Base-by-base conservation (phyloP, 2,888 invertebrate species). In the Ornithoptera alexandrae region DNA sequence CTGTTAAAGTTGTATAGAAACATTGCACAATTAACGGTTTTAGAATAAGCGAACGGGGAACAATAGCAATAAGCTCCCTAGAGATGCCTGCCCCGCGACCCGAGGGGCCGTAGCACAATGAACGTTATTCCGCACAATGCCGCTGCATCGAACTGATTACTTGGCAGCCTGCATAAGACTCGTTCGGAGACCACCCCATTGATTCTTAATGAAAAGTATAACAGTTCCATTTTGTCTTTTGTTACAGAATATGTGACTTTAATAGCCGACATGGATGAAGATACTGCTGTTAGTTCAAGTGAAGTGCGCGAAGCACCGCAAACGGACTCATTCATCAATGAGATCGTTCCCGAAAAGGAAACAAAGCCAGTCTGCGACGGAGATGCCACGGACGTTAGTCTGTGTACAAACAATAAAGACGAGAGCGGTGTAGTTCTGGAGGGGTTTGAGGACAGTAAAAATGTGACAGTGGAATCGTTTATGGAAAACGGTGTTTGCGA, bases 171-270 rank as follows among this genome's bases (percentile, higher is more conserved):
- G 71, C 65, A 72, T 69, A 71, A 71, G 70, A 70, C 71, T 67
- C 15, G 70, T 0, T 53, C n/a, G 18, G 53, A 53, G 53, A 53
- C 70, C 70, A 62, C 61, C 68, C 71, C 61, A 70, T 61, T 70
- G 67, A 57, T 62, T 74, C 68, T 65, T 74, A 71, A 68, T 69
- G 71, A 63, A 68, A 20, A 70, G 56, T 70, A 70, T 60, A 71
- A 39, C 70, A 30, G 20, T 66, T 53, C 62, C 71, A 71, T 70
- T 60, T 64, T 79, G 81, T 82, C 71, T 75, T 76, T 90, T 87
- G 85, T 91, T 91, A 72, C 91, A 92, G 92, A 92, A 86, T 85
- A 92, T 92, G 92, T 91, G 81, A 90, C 79, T 81, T 80, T 79
- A 78, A 80, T 72, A 76, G 72, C 67, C 77, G 80, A 79, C 74